phyloP scores from a whole-genome alignment of 1,140 invertebrate species.

The Ganaspis sp. region DNA sequence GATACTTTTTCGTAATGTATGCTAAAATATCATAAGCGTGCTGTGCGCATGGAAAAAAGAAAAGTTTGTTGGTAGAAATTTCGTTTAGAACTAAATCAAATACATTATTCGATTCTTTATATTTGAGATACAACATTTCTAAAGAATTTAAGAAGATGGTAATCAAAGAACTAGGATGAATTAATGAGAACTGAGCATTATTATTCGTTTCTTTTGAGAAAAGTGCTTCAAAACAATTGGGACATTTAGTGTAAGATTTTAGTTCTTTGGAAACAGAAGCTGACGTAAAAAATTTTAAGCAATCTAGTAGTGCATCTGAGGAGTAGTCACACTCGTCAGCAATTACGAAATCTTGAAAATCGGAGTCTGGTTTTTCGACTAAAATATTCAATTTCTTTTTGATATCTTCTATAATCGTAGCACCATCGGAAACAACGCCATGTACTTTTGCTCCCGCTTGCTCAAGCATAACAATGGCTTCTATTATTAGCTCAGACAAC shows the following conservation, averaged over 20 bases:
- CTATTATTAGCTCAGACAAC: conserved; percentile 44
- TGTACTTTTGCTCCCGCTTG: conserved; percentile 43
- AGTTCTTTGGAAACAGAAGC: background rate
- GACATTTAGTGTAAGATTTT: background rate
- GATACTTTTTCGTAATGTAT: background rate
- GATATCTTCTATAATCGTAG: background rate
- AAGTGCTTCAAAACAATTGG: background rate
- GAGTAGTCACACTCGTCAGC: background rate
- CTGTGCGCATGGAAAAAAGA: background rate
- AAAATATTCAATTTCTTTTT: background rate
- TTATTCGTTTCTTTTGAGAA: background rate
- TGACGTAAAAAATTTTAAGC: background rate
- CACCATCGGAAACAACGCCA: conserved; percentile 43
- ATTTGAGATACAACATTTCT: background rate
- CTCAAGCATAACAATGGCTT: conserved; percentile 43
- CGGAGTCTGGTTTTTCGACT: background rate
- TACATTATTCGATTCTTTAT: background rate
- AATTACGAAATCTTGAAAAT: background rate
- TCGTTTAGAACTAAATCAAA: background rate
- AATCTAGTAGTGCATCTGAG: background rate
- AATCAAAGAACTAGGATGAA: background rate
- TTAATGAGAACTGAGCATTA: background rate
- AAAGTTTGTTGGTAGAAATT: background rate
- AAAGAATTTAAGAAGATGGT: background rate
- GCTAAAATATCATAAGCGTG: background rate